Evolutionary conservation across 2,113 vertebrate species (phyloP), one percentile per base, ranked within the genome.

Genomic region (Sturnus vulgaris): DNA sequence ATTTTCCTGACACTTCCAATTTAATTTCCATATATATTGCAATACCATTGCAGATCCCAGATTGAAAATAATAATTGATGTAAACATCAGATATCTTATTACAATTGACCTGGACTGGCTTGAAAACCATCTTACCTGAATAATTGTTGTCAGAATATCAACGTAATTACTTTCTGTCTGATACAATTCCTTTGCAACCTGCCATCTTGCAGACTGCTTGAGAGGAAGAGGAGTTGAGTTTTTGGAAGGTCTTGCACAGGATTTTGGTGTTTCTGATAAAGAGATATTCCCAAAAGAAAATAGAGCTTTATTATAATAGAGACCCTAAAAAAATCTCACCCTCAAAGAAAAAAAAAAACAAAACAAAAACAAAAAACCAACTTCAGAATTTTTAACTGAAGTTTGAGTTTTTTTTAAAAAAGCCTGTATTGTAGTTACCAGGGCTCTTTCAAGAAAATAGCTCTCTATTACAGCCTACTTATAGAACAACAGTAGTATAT

Each of bases 111-210:
- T n/a, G 9, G 14, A 56, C 11, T 46, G 35, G 21, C 49, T 68
- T 68, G 40, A 61, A 68, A 89, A 60, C 8, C 49, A 80, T 77
- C 90, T 96, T 97, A 99, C 99, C 98, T 99, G 98, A 95, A 99
- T 98, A 73, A 99, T 98, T 64, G 99, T 99, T 88, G 98, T 98
- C 78, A 99, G 97, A 96, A 99, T 99, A 97, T 99, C 99, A 73
- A 99, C 99, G 3, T 99, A 99, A 98, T 99, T 99, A 97, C 99
- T 99, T 97, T 99, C 99, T 9, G 99, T 99, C 97, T 99, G 99
- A 98, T 99, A 99, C 52, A 99, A 98, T 89, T 99, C 99, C 96
- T 99, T 99, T 90, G 99, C 99, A 95, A 99, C 99, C 94, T 99
- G 99, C 99, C 99, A 99, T 85, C 99, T 98, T 49, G 99, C 99